phyloP scores from a whole-genome alignment of 1,140 invertebrate genomes.

The Platorchestia sp. region DNA sequence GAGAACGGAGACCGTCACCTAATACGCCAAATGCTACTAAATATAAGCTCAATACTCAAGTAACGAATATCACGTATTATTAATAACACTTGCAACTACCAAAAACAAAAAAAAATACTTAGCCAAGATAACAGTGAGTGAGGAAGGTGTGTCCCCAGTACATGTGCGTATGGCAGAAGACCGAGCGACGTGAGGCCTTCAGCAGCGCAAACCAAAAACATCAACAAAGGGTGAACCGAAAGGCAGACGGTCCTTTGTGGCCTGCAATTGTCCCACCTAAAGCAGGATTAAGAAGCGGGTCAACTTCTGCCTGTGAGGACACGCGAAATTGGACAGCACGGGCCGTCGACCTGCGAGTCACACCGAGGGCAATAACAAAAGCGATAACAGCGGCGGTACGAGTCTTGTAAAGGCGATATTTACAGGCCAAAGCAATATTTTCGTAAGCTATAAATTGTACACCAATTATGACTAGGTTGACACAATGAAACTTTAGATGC shows the following conservation, averaged over 20 bases:
- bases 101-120: neutral
- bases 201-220: neutral
- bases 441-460: conserved; percentile 46
- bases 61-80: neutral
- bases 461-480: conserved; percentile 48
- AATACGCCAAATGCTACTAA: neutral
- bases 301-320: no score
- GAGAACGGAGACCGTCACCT: neutral
- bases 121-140: neutral
- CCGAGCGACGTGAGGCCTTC: no score
- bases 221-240: neutral
- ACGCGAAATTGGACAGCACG: no score
- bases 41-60: neutral
- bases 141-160: neutral
- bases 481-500: neutral
- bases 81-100: neutral
- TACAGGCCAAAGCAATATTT: conserved; percentile 9
- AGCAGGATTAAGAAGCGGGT: neutral
- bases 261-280: neutral
- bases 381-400: neutral
- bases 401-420: neutral
- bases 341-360: neutral
- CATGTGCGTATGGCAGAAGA: neutral
- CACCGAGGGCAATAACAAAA: neutral
- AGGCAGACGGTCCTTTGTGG: neutral